Conservation (phyloP, 2,797 vertebrate genomes). For the Argya squamiceps region DNA sequence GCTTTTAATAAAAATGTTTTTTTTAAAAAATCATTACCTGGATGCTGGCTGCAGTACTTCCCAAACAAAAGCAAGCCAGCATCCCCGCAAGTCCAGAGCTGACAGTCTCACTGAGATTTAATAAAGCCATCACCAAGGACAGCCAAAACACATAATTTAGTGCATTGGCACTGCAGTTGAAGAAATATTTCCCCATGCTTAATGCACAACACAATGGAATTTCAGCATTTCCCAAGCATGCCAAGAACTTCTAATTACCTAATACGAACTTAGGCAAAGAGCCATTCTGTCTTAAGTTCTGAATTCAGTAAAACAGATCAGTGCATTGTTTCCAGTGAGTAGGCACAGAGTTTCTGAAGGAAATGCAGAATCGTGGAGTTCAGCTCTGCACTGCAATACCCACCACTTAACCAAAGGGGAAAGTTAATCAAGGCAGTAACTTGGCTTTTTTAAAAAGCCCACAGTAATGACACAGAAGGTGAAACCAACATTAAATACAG, state of each 20-base stretch:
- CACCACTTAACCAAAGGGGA: not conserved
- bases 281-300: conserved; percentile 40
- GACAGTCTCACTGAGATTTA: not conserved
- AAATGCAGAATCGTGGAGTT: not conserved
- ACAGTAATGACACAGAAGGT: conserved; percentile 25
- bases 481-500: conserved; percentile 67
- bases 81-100: not conserved
- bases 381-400: not conserved
- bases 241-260: conserved; percentile 57
- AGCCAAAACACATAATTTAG: not conserved
- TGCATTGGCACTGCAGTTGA: not conserved
- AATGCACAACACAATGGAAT: conserved; percentile 43
- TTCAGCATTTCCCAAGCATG: conserved; percentile 34
- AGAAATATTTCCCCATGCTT: conserved; percentile 21
- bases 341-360: not conserved
- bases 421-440: not conserved
- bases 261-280: conserved; percentile 40
- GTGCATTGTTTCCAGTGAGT: conserved; percentile 1
- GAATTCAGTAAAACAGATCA: conserved; percentile 40
- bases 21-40: not conserved
- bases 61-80: not conserved
- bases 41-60: not conserved
- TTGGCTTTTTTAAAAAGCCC: not conserved
- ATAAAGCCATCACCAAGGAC: conserved; percentile 1
- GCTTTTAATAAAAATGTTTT: not conserved